Percentiles rank a stretch among this genome's conserved stretches.
Conservation (phyloP, 2,888 invertebrate genomes). For the Augiades crinisus region DNA sequence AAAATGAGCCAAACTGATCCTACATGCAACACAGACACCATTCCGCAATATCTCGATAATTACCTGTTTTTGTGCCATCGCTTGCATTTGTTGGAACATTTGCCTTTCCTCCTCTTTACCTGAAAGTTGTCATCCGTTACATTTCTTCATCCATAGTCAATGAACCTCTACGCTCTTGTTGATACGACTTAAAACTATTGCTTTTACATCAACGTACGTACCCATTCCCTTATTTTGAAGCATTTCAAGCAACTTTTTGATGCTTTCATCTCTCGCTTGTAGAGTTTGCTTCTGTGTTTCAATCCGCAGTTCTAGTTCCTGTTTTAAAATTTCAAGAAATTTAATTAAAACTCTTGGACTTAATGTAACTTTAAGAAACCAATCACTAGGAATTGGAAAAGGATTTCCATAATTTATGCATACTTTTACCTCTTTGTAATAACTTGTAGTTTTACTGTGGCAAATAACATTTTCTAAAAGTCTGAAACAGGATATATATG, state of each 20-base stretch:
- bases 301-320: conserved; percentile 97
- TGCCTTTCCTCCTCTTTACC: conserved; percentile 97
- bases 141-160: conserved; percentile 34
- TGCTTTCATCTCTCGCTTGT: conserved; percentile 97
- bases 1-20: conserved; percentile 26
- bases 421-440: background rate
- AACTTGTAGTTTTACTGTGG: background rate
- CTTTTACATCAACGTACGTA: conserved; percentile 72
- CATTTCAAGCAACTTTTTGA: conserved; percentile 99
- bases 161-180: background rate
- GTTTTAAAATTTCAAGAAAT: conserved; percentile 21
- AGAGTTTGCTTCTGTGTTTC: conserved; percentile 99
- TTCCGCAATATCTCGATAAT: conserved; percentile 48
- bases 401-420: background rate
- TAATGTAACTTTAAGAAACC: background rate
- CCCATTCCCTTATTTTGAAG: conserved; percentile 98
- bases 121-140: conserved; percentile 66
- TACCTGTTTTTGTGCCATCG: conserved; percentile 98
- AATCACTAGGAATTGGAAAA: background rate
- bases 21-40: conserved; percentile 48
- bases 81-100: conserved; percentile 98
- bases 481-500: background rate
- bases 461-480: no score
- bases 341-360: conserved; percentile 5
- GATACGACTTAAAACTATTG: background rate